Conservation (phyloP, 2,113 vertebrate species). For the Onychorhynchus coronatus region DNA sequence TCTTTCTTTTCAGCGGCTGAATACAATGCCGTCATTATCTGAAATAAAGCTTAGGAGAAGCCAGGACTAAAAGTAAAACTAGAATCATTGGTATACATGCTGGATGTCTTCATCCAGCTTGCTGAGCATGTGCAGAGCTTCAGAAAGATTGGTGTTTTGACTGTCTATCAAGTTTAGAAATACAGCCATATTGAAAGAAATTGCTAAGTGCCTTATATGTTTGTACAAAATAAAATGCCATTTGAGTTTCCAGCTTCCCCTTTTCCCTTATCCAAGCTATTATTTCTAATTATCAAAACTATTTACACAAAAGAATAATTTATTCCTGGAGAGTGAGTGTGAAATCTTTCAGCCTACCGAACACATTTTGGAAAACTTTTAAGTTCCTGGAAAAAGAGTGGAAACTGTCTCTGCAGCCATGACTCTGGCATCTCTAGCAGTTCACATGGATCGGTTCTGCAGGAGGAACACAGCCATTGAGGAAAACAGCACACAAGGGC, state of each 20-base stretch:
- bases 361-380: background rate
- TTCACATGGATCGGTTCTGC: rapidly evolving
- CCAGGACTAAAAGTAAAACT: background rate
- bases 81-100: background rate
- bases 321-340: background rate
- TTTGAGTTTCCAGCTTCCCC: background rate
- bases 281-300: background rate
- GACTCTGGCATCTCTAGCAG: background rate
- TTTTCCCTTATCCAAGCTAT: background rate
- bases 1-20: background rate
- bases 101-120: background rate
- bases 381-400: background rate
- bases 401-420: rapidly evolving
- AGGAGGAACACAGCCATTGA: rapidly evolving
- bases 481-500: rapidly evolving
- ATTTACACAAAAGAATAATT: background rate
- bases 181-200: no score
- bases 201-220: background rate
- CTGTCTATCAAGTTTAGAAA: background rate
- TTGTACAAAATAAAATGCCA: background rate
- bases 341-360: background rate
- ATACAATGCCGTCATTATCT: rapidly evolving
- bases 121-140: background rate
- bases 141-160: background rate
- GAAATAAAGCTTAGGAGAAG: background rate